Base-by-base conservation (phyloP, 2,888 invertebrate species). In the Pyrocoelia pectoralis region DNA sequence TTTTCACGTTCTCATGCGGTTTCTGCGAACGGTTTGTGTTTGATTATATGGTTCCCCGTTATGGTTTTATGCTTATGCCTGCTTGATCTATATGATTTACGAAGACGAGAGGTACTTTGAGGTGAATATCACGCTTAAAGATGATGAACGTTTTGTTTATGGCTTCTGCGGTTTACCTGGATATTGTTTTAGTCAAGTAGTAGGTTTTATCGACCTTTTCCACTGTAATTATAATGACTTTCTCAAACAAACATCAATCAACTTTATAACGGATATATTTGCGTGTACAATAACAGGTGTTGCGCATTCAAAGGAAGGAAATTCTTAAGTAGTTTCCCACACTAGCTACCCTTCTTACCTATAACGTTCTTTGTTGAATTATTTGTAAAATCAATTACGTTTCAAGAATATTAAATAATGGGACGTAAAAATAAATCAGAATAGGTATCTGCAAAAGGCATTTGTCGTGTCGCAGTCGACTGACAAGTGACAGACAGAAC, bases 401-500 rank as follows among this genome's bases (percentile, higher is more conserved):
- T 46, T 46, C 15, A n/a, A 46, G 46, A 15, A 46, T 46, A 46
- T 46, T 17, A 43, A 43, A 13, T 43, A 46, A 46, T 46, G 17
- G 46, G 17, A 9, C 10, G 17, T 46, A 46, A 46, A 46, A 46
- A 46, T 46, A 63, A 53, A 43, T 43, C 43, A 28, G 18, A 24
- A 17, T 24, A 50, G 50, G 40, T 17, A 56, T 56, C 61, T 46
- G 48, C 56, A 54, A 63, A 46, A 56, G 56, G 46, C 68, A 68
- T 68, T 68, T 68, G 68, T 68, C 69, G 61, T 58, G 40, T 52
- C 43, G 52, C 52, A 46, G 54, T 41, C 52, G 66, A 67, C 54
- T 70, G 67, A 70, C 68, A 62, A 60, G 58, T 68, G 68, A 68
- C 68, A 56, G 64, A 68, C 68, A 60, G 67, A 61, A 55, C 59